phyloP scores from a whole-genome alignment of 2,113 vertebrate genomes.

The Pomatostomus ruficeps region DNA sequence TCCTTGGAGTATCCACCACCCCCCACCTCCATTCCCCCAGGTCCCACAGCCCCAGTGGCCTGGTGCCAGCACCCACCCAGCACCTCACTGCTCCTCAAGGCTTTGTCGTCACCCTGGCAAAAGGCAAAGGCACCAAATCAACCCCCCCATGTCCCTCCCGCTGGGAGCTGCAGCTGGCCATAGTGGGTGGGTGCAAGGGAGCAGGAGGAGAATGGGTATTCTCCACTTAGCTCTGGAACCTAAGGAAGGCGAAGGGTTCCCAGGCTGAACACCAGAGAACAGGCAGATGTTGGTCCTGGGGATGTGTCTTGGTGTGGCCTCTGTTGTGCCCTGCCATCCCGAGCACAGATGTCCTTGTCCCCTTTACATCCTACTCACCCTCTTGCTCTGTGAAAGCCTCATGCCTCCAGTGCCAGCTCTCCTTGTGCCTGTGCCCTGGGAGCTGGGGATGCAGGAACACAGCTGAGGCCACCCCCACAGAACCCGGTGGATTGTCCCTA shows the following conservation, averaged over 20 bases:
- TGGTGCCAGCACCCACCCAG: neutral
- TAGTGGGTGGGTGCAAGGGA: neutral
- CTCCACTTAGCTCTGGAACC: neutral
- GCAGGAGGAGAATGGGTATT: neutral
- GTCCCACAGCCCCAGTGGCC: neutral
- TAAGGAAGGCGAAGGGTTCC: neutral
- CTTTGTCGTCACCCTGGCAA: neutral
- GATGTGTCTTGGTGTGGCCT: neutral
- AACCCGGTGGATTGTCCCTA: neutral
- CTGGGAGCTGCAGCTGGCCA: neutral
- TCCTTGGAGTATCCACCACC: neutral
- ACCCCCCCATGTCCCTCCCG: accelerated
- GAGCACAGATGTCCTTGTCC: neutral
- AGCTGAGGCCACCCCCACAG: too few relatives aligned
- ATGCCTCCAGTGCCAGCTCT: neutral
- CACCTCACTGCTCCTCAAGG: neutral
- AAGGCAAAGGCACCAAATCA: neutral
- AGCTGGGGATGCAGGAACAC: neutral
- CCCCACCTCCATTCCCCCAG: neutral
- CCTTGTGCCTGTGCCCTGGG: neutral
- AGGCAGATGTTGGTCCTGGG: neutral
- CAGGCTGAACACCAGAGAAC: neutral
- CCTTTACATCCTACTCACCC: neutral
- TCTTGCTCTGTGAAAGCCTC: neutral
- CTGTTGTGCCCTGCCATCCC: neutral